Evolutionary conservation across 2,797 vertebrate genomes (phyloP).

Genomic region (Molossus alvarezi): DNA sequence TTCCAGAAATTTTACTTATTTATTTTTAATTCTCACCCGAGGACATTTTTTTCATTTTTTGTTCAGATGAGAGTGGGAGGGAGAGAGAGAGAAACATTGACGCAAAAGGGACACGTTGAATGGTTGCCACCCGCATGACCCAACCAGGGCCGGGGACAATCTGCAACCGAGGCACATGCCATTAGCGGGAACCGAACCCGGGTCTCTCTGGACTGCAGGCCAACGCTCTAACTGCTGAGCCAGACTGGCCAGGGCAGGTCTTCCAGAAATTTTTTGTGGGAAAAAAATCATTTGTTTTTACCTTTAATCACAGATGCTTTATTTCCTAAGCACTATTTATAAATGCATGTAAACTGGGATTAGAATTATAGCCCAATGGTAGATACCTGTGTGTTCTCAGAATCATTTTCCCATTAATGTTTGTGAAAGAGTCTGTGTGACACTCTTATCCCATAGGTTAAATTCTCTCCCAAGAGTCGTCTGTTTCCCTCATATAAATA

Average conservation of each 20-base stretch:
- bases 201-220: no score
- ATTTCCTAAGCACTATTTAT: slow-evolving; percentile 14
- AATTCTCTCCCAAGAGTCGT: not conserved
- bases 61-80: no score
- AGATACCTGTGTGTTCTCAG: not conserved
- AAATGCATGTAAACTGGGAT: not conserved
- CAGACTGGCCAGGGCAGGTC: no score
- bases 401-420: not conserved
- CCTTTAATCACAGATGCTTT: not conserved
- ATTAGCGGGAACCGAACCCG: no score
- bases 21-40: no score
- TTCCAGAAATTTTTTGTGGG: not conserved
- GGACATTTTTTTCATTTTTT: no score
- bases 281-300: not conserved
- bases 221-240: no score
- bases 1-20: not conserved
- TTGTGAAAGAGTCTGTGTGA: not conserved
- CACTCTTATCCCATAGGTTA: not conserved
- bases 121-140: no score
- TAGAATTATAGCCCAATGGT: not conserved
- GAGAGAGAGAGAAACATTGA: no score
- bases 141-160: no score
- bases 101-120: no score
- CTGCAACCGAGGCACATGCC: no score
- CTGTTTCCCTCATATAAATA: not conserved